phyloP scores from a whole-genome alignment of 2,888 invertebrate genomes.

The Nemoura dubitans region DNA sequence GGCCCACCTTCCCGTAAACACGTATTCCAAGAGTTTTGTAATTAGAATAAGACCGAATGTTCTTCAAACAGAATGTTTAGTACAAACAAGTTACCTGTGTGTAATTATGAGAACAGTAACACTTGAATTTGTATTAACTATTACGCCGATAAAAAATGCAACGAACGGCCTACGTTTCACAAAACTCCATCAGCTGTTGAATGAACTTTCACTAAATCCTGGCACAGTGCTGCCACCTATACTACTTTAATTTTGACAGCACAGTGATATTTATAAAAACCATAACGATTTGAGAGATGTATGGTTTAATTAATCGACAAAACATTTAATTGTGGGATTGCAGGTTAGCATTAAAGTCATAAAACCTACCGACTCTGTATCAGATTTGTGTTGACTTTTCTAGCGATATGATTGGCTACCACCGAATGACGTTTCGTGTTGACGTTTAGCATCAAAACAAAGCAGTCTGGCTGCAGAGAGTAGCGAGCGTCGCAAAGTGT shows the following conservation, averaged over 20 bases:
- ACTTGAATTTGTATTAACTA: constrained; percentile 19
- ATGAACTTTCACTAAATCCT: not conserved
- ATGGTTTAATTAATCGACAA: not conserved
- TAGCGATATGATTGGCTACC: constrained; percentile 37
- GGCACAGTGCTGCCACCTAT: constrained; percentile 24
- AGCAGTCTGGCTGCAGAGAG: constrained; percentile 42
- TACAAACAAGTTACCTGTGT: constrained; percentile 18
- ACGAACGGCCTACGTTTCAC: constrained; percentile 35
- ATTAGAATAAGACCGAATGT: not conserved
- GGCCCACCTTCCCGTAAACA: not conserved
- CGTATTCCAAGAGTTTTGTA: not conserved
- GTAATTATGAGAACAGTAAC: constrained; percentile 24
- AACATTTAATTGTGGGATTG: not conserved
- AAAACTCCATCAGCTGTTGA: constrained; percentile 38
- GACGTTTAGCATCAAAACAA: constrained; percentile 51
- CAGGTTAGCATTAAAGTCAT: not conserved
- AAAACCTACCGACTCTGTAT: not conserved
- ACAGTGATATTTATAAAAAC: not conserved
- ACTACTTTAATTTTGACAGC: not conserved
- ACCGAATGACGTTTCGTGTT: constrained; percentile 49
- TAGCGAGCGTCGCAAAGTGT: not conserved
- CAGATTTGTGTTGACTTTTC: not conserved
- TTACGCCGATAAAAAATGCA: constrained; percentile 40
- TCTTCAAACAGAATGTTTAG: not conserved
- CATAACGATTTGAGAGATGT: not conserved